phyloP scores from a whole-genome alignment of 2,888 invertebrate species.

The Yponomeuta evonymella region DNA sequence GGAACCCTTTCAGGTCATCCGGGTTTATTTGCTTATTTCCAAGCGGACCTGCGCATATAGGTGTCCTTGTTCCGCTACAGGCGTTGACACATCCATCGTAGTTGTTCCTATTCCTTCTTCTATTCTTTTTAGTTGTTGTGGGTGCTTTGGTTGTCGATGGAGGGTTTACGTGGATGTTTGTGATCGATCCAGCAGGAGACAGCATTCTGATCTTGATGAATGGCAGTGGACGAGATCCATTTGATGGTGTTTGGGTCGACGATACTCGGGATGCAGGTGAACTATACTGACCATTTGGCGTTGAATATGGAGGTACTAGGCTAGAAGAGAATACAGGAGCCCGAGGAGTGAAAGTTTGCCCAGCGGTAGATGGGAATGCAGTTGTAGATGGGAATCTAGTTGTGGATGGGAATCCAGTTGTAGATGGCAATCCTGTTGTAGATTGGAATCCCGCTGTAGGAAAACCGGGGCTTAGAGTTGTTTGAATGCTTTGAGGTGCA shows the following conservation, averaged over 20 bases:
- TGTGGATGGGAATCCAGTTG: neutral
- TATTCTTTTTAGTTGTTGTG: constrained; percentile 23
- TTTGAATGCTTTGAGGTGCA: constrained; percentile 33
- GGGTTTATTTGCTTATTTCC: constrained; percentile 46
- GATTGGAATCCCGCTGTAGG: neutral
- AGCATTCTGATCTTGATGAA: constrained; percentile 13
- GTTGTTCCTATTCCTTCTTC: constrained; percentile 40
- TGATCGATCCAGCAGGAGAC: constrained; percentile 14
- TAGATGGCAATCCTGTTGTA: neutral
- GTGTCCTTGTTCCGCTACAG: constrained; percentile 49
- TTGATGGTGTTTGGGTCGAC: neutral
- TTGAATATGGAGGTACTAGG: neutral
- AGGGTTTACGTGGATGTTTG: constrained; percentile 15
- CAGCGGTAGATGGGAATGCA: neutral
- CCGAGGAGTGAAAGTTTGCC: neutral
- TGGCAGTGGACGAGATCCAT: neutral
- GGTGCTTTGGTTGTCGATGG: constrained; percentile 33
- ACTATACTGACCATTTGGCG: neutral
- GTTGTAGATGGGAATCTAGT: constrained; percentile 1
- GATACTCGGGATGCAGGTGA: neutral
- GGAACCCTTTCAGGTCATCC: constrained; percentile 58
- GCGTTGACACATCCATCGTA: constrained; percentile 53
- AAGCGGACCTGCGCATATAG: constrained; percentile 55
- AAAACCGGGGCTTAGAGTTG: neutral
- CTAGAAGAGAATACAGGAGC: neutral